Percentiles rank a stretch among this genome's conserved stretches.
Evolutionary conservation across 2,113 vertebrate genomes (phyloP).

Genomic region (Emydocephalus ijimae): DNA sequence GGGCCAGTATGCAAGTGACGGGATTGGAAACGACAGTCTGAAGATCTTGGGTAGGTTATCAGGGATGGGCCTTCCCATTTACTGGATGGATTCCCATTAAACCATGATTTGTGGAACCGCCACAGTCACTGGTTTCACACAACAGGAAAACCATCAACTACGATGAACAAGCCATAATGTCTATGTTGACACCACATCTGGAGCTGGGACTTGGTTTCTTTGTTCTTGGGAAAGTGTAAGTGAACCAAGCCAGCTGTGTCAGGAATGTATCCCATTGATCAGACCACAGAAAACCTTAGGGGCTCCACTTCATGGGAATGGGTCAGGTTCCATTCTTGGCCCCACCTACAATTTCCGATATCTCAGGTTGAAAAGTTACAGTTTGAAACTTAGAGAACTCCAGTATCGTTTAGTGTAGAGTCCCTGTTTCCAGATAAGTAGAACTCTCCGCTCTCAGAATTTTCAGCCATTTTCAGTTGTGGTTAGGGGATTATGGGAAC

Average conservation of each 20-base stretch:
- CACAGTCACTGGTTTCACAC: background rate
- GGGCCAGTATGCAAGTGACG: conserved; percentile 86
- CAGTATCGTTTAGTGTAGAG: background rate
- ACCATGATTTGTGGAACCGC: background rate
- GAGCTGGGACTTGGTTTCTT: background rate
- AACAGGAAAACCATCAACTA: background rate
- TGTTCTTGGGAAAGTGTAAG: background rate
- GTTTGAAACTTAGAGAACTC: background rate
- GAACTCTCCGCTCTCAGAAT: background rate
- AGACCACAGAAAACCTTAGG: background rate
- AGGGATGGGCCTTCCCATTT: background rate
- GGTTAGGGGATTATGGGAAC: background rate
- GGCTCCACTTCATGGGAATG: no score
- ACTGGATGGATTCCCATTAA: background rate
- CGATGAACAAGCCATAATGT: background rate
- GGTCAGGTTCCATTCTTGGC: no score
- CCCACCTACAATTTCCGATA: background rate
- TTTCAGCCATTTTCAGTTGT: background rate
- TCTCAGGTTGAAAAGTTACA: background rate
- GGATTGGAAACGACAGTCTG: conserved; percentile 82
- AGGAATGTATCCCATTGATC: background rate
- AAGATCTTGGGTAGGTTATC: conserved; percentile 78
- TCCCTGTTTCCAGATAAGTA: background rate
- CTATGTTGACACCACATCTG: background rate
- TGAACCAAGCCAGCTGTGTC: background rate